Evolutionary conservation across 2,797 vertebrate species (phyloP).

Genomic region (Cossypha heuglini): DNA sequence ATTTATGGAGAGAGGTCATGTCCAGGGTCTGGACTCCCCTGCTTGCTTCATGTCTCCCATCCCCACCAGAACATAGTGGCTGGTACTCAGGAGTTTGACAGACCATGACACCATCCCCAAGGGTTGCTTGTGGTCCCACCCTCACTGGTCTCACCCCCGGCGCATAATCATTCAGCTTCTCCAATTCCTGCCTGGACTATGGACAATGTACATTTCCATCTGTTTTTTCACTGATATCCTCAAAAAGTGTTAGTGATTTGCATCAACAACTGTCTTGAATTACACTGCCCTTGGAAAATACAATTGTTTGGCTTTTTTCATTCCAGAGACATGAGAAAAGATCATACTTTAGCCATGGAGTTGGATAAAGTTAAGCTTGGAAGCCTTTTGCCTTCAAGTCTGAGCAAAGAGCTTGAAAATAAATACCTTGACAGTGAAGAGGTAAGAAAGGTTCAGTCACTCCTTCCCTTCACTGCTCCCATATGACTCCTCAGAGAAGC

Average conservation of each 20-base stretch:
- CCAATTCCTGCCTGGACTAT: neutral
- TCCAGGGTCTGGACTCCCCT: neutral
- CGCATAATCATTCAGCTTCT: neutral
- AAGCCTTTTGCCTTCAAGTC: conserved; percentile 77
- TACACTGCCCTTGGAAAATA: neutral
- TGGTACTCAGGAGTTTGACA: neutral
- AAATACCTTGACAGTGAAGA: conserved; percentile 75
- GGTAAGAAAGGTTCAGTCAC: conserved; percentile 73
- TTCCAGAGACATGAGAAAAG: conserved; percentile 82
- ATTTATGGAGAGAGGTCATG: neutral
- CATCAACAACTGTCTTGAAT: conserved; percentile 19
- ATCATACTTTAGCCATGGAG: conserved; percentile 71
- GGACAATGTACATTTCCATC: neutral
- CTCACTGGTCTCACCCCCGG: neutral
- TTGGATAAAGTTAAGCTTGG: conserved; percentile 75
- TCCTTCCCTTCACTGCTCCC: neutral
- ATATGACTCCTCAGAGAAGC: neutral
- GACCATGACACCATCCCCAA: neutral
- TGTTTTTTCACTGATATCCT: conserved; percentile 5
- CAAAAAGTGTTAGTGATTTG: neutral
- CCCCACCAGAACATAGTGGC: neutral
- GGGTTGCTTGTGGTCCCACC: neutral
- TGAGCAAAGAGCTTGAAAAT: conserved; percentile 76
- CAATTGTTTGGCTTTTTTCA: conserved; percentile 5
- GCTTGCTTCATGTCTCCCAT: neutral